Evolutionary conservation across 2,888 invertebrate genomes (phyloP), one percentile per base, ranked within the genome.

Genomic region (Sarcophaga caerulescens): DNA sequence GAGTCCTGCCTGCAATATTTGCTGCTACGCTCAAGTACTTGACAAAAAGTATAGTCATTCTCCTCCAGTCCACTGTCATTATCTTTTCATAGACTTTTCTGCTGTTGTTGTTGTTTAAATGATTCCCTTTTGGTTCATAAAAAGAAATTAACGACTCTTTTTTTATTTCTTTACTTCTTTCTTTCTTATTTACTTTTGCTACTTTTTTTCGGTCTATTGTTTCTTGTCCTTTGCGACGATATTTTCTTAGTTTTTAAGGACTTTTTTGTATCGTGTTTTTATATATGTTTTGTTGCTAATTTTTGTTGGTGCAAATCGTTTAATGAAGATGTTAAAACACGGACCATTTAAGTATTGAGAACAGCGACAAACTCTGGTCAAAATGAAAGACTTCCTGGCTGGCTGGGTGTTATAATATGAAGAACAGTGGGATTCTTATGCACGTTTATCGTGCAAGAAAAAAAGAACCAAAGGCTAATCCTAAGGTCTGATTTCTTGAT

Each of bases 41-140:
- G 17, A 1, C 12, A 52, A 52, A 52, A 52, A 17, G 17, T 83
- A 8, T 35, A 35, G 35, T 35, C 35, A 35, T 35, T n/a, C n/a
- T n/a, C 35, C 35, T 80, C 81, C 80, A 85, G 47, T 85, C 81
- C 88, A 23, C 8, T n/a, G 66, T 63, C 66, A 81, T 65, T 52
- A 23, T 88, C 84, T 79, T 87, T 82, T 86, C 81, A 85, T 88
- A 76, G 85, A 79, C 86, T 81, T 84, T 70, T 35, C 73, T 59
- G 4, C 1, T 17, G 12, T 52, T 14, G 47, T 47, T 47, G 52
- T 81, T 81, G 85, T 80, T 87, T 84, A 91, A 93, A 93, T 92
- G 93, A 92, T 93, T 93, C 93, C 93, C 93, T 92, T 92, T 93
- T 92, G 93, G 93, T 93, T 93, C 93, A 93, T 93, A 93, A 93